A percentile compares a stretch with the other conserved stretches of the same genome.
phyloP scores from a whole-genome alignment of 2,797 vertebrate species.

The Atherinosoma microstoma region DNA sequence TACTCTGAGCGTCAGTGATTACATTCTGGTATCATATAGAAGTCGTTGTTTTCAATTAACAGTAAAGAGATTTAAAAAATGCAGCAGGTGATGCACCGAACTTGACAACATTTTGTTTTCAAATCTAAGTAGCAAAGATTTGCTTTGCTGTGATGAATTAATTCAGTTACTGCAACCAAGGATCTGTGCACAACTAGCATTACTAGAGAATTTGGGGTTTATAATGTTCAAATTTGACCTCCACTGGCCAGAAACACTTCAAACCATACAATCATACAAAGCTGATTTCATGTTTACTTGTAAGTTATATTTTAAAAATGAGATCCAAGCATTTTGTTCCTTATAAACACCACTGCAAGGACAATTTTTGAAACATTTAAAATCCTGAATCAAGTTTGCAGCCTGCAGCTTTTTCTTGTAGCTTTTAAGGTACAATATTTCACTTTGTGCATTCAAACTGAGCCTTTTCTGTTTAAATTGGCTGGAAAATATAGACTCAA shows the following conservation, averaged over 20 bases:
- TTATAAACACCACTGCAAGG: neutral
- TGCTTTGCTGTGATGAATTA: neutral
- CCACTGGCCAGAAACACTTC: neutral
- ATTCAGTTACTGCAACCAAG: neutral
- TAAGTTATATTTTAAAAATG: too few relatives aligned
- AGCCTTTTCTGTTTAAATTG: neutral
- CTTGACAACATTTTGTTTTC: neutral
- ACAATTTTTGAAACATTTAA: neutral
- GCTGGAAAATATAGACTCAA: neutral
- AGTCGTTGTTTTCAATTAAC: slow-evolving; percentile 18
- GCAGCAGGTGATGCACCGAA: slow-evolving; percentile 10
- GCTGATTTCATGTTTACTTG: neutral
- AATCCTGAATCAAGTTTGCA: neutral
- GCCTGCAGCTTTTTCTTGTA: neutral
- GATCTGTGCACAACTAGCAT: neutral
- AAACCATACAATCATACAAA: neutral
- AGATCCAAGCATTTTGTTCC: neutral
- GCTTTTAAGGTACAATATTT: neutral
- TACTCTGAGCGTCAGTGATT: neutral
- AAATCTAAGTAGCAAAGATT: neutral
- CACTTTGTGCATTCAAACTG: neutral
- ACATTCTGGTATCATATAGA: slow-evolving; percentile 2
- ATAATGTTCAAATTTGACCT: neutral
- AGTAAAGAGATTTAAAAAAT: slow-evolving; percentile 4
- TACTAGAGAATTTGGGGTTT: neutral